Conservation (phyloP, 35 echinoderm and acorn worm genomes). For the Apostichopus californicus region DNA sequence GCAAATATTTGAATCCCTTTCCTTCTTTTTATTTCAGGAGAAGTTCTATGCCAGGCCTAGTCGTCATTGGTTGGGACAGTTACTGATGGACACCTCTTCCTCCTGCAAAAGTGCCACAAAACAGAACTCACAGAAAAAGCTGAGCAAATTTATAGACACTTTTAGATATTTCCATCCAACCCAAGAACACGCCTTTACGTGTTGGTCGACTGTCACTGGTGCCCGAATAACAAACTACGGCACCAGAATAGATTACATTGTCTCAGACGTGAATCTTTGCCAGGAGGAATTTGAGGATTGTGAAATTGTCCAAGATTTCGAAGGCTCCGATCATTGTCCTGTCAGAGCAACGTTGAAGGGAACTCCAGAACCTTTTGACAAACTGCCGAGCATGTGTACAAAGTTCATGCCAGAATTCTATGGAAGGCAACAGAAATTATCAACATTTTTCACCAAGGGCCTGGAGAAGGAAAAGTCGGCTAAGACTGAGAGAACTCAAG, state of each 20-base stretch:
- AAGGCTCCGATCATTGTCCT: conserved; percentile 97
- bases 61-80: not conserved
- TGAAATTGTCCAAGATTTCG: conserved; percentile 90
- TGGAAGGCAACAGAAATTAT: conserved; percentile 90
- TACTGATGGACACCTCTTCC: conserved; percentile 1
- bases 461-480: conserved; percentile 53
- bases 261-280: conserved; percentile 74
- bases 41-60: conserved; percentile 31
- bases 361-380: conserved; percentile 45
- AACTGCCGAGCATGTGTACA: conserved; percentile 75
- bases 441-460: conserved; percentile 82
- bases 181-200: conserved; percentile 80
- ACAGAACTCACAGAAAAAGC: not conserved
- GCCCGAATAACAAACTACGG: conserved; percentile 95
- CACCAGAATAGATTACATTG: conserved; percentile 94
- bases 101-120: not conserved
- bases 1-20: not conserved
- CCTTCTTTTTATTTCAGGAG: not conserved
- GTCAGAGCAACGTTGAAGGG: conserved; percentile 77
- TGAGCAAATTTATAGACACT: conserved; percentile 75
- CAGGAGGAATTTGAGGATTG: conserved; percentile 66
- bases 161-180: conserved; percentile 83
- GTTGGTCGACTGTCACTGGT: conserved; percentile 84
- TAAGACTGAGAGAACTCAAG: not conserved
- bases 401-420: conserved; percentile 94